Evolutionary conservation across 35 echinoderm and acorn worm genomes (phyloP), one percentile per base, ranked within the genome.

Genomic region (Holothuria glaberrima): DNA sequence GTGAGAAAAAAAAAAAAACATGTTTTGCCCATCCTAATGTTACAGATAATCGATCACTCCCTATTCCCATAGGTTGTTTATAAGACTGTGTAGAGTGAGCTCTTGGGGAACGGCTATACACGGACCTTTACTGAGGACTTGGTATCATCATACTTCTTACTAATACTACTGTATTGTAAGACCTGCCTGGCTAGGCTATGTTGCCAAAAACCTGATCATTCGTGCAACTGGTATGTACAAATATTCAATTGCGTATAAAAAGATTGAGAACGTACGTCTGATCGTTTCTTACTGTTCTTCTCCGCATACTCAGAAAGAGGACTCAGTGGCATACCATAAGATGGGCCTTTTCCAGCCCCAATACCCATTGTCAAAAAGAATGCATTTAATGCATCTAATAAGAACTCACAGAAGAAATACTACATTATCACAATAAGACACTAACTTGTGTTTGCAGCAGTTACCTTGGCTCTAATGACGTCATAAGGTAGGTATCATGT

Each of bases 281-380:
- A 75, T 28, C 89, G 62, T 64, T 94, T 97, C 73, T 91, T 92
- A 63, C 89, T 89, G 30, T 91, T 73, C 90, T 94, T 97, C 48
- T 89, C 92, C 6, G 92, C 95, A 54, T 91, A 90, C 77, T 92
- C 92, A 19, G 91, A 92, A 45, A 85, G 73, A 36, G 95, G 95
- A 82, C 92, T 97, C 45, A 97, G 41, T 69, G 95, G 95, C 92
- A 97, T 90, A 17, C 95, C 95, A 57, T 94, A 81, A 10, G 74
- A 68, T 20, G 92, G 95, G 58, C 91, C 82, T 71, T 94, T 97
- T 25, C 92, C 92, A 18, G 92, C 95, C 16, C 91, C 95, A 89
- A 90, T 80, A 61, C 95, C 95, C 95, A 97, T 97, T 27, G 29
- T 70, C 24, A 46, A 44, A 58, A 83, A 12, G 66, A 54, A 59